Evolutionary conservation across 2,113 vertebrate species (phyloP), one percentile per base, ranked within the genome.

Genomic region (Eulemur rufifrons): DNA sequence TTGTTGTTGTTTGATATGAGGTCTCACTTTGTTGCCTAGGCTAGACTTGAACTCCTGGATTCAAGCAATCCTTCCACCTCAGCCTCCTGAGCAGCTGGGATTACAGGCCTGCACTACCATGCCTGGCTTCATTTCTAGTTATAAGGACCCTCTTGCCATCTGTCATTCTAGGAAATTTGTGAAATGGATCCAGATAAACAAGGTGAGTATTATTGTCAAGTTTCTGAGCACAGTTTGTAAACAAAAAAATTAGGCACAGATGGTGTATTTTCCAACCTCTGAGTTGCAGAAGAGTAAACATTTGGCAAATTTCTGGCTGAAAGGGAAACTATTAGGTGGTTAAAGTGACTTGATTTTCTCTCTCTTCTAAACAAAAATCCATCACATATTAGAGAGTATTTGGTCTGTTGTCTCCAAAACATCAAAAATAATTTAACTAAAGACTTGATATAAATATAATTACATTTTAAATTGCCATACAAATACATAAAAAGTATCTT

Each of bases 131-230:
- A 39, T 98, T 97, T 94, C 73, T 98, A 15, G 0, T 95, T 97
- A 59, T 73, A 97, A 96, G 89, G 69, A 12, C 5, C 74, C 59
- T 86, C 86, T 86, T 86, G 52, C 94, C 94, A 93, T 95, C 97
- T 95, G 86, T 87, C 96, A 20, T 52, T 96, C 92, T 90, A 95
- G 81, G 91, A 74, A 56, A 89, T 84, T 86, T 39, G 32, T 89
- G 61, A 95, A 91, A 98, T 98, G 98, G 96, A 98, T 96, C 85
- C 92, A 92, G 92, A 93, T 42, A 98, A 98, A 94, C 97, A 97
- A 97, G 98, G 98, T 98, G 97, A 98, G 96, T 89, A 61, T 82
- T 97, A 90, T 52, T 80, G 2, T 81, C n/a, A 85, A 17, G 12
- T 76, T 74, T 95, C 74, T 91, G 21, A 74, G 68, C 63, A 69